phyloP scores from a whole-genome alignment of 2,888 invertebrate genomes.

The Lithophane socia region DNA sequence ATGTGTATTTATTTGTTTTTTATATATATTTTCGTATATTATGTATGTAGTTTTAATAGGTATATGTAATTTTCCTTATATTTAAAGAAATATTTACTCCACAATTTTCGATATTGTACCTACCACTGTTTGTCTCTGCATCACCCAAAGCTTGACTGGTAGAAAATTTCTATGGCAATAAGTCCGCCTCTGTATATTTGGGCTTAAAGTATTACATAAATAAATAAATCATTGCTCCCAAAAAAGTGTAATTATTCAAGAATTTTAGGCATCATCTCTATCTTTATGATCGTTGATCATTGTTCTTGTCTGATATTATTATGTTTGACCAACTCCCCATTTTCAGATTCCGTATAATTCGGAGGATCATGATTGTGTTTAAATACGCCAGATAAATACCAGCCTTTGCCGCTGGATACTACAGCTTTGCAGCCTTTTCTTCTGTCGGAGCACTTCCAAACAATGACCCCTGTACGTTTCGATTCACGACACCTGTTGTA shows the following conservation, averaged over 20 bases:
- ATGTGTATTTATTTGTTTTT: too few species aligned
- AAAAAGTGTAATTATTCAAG: background rate
- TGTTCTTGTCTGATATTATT: background rate
- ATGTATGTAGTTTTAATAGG: too few species aligned
- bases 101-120: too few species aligned
- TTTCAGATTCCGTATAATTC: background rate
- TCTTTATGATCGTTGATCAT: background rate
- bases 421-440: constrained; percentile 11
- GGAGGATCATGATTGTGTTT: constrained; percentile 27
- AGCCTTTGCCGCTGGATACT: constrained; percentile 11
- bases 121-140: too few species aligned
- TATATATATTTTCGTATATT: too few species aligned
- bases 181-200: too few species aligned
- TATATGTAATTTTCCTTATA: too few species aligned
- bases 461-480: constrained; percentile 9
- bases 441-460: constrained; percentile 18
- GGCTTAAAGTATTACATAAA: too few species aligned
- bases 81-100: too few species aligned
- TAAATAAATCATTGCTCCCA: too few species aligned
- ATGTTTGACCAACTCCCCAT: background rate
- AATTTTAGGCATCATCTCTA: background rate
- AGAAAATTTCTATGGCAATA: too few species aligned
- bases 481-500: background rate
- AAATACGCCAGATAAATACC: background rate
- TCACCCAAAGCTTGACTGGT: too few species aligned